Base-by-base conservation (phyloP, 2,888 invertebrate genomes). In the Elmis aenea region DNA sequence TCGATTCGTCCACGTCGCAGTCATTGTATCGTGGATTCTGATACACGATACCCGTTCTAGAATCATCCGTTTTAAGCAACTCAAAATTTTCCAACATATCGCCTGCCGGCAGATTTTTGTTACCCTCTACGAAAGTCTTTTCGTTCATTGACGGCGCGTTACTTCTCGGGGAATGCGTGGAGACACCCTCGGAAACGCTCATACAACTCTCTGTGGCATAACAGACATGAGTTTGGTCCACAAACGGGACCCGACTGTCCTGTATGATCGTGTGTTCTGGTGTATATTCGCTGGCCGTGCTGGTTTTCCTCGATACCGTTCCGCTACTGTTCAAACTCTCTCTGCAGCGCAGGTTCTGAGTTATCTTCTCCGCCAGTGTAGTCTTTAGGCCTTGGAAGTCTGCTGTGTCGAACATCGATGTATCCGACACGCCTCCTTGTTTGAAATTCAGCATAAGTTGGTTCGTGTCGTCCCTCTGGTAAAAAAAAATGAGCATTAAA, bases 201-300 rank as follows among this genome's bases (percentile, higher is more conserved):
- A 59, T 42, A 33, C 53, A 55, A 21, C 43, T 53, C 5, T 62
- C 60, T 8, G 52, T 51, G 4, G 53, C 42, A 33, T 55, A 64
- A 21, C 57, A 55, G 3, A 61, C 59, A 13, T 44, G 56, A 3
- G 61, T 48, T 23, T 51, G 45, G 5, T 52, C 51, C 1, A 46
- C 46, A 11, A 48, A 40, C 1, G 48, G 42, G 12, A 40, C 40
- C 13, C 52, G 48, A 11, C 35, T 51, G 37, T 62, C 59, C 4
- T 55, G 54, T 16, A 59, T 54, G 34, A 62, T 63, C 8, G 74
- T 75, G 46, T 72, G 72, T 43, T 76, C 76, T 0, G 75, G 74
- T 11, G 75, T 73, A 48, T 74, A 75, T 43, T 76, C 75, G 11
- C 74, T 75, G 3, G 75, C 70, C 1, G 75, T 74, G 52, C 74